Percentiles rank a stretch among this genome's conserved stretches.
phyloP scores from a whole-genome alignment of 2,888 invertebrate species.

The Eupsilia transversa region DNA sequence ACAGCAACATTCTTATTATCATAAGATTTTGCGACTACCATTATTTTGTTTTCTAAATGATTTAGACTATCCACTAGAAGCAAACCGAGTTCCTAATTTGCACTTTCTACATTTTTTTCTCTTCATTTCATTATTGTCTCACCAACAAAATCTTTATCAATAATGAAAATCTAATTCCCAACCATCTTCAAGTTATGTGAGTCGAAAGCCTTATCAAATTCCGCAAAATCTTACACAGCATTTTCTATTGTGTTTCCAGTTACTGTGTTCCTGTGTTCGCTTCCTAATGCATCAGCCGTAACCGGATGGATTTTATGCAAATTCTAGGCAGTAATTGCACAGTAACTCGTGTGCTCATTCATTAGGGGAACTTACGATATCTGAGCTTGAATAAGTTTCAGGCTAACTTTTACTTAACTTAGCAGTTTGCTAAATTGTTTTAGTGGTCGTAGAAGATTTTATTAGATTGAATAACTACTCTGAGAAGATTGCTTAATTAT shows the following conservation, averaged over 20 bases:
- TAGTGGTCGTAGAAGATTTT: constrained; percentile 43
- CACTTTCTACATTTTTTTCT: background rate
- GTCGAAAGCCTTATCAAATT: constrained; percentile 1
- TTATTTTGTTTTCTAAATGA: too few relatives aligned
- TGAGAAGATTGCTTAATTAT: background rate
- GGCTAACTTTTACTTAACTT: constrained; percentile 47
- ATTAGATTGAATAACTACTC: constrained; percentile 41
- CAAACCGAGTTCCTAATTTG: background rate
- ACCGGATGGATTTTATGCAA: constrained; percentile 79
- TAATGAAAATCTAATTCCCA: constrained; percentile 11
- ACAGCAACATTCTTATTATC: background rate
- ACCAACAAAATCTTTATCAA: constrained; percentile 5
- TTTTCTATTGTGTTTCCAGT: constrained; percentile 48
- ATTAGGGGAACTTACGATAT: constrained; percentile 74
- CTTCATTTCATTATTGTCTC: background rate
- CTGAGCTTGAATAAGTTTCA: constrained; percentile 69
- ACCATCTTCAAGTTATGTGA: background rate
- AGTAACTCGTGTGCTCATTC: constrained; percentile 79
- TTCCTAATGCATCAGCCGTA: constrained; percentile 69
- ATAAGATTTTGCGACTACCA: background rate
- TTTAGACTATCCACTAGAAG: background rate
- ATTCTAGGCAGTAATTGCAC: constrained; percentile 77
- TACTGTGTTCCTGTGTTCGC: constrained; percentile 59
- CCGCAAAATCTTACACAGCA: constrained; percentile 11
- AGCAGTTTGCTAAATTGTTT: constrained; percentile 60